Evolutionary conservation across 53 echinoderm and acorn worm genomes (phyloP), one percentile per base, ranked within the genome.

Genomic region (Stichopus horrens): DNA sequence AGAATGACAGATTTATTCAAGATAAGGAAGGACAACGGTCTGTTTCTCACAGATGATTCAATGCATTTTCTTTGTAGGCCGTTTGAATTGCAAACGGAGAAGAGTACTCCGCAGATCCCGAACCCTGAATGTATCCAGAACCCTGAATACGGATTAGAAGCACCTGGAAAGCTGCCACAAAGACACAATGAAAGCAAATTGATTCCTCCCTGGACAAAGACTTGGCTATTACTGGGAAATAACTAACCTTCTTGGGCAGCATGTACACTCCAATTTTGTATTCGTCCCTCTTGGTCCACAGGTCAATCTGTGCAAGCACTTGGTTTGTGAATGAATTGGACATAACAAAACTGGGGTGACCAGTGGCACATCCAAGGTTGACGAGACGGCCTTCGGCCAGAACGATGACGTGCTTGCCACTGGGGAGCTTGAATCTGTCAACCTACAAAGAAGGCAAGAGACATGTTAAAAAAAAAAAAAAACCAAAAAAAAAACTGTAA

Each of bases 271-370:
- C 99, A 22, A 99, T 73, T 65, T 94, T 92, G 91, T 99, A 99
- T 53, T 96, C 18, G 8, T 93, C 94, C 23, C 86, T 67, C 63
- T 94, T 92, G 57, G 93, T 92, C 99, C 99, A 99, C 76, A 99
- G 90, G 78, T 99, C 99, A 78, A 99, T 91, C 86, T 99, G 99
- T 67, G 99, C 99, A 7, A 99, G 85, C 66, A 94, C 94, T 75
- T 99, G 99, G 90, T 99, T 99, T 77, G 99, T 99, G 92, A 99
- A 99, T 54, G 99, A 99, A 89, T 90, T 91, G 67, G 99, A 99
- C 99, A 99, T 96, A 90, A 99, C 96, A 76, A 99, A 99, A 89
- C 96, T 99, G 16, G 99, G 99, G 88, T 99, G 99, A 58, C 99
- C 99, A 88, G 93, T 99, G 83, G 96, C 99, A 80, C 99, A 99